A percentile compares a stretch with the other conserved stretches of the same genome.
phyloP scores from a whole-genome alignment of 2,797 vertebrate genomes.

The Tadarida brasiliensis region DNA sequence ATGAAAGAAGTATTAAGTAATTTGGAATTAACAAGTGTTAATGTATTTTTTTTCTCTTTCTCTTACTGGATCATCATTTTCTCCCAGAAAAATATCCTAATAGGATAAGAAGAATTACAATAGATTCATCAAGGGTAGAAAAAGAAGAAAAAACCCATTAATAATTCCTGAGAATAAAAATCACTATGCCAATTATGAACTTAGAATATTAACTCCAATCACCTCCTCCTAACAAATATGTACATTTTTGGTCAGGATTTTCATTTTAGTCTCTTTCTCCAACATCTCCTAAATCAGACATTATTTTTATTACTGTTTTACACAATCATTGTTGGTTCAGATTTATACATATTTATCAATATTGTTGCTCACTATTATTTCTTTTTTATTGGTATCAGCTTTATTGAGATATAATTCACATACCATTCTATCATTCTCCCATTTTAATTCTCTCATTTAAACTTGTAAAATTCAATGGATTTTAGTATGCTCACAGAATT shows the following conservation, averaged over 20 bases:
- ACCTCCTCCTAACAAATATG: neutral
- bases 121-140: neutral
- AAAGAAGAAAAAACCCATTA: neutral
- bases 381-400: neutral
- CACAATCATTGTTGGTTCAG: neutral
- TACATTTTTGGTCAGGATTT: neutral
- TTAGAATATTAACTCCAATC: neutral
- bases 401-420: slow-evolving; percentile 13
- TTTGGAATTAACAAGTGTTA: neutral
- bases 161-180: slow-evolving; percentile 19
- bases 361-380: neutral
- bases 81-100: neutral
- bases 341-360: neutral
- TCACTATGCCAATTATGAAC: neutral
- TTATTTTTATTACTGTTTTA: slow-evolving; percentile 8
- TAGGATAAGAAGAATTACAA: neutral
- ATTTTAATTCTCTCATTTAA: neutral
- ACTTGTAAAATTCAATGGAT: neutral
- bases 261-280: neutral
- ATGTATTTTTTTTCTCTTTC: neutral
- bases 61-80: neutral
- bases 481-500: neutral
- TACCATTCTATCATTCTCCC: neutral
- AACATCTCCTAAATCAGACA: neutral
- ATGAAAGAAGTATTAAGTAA: slow-evolving; percentile 13